These are phyloP conservation scores for Poecilia wingei DNA, from an alignment of 2,797 vertebrate genomes.

Conservation along the genomic window DNA sequence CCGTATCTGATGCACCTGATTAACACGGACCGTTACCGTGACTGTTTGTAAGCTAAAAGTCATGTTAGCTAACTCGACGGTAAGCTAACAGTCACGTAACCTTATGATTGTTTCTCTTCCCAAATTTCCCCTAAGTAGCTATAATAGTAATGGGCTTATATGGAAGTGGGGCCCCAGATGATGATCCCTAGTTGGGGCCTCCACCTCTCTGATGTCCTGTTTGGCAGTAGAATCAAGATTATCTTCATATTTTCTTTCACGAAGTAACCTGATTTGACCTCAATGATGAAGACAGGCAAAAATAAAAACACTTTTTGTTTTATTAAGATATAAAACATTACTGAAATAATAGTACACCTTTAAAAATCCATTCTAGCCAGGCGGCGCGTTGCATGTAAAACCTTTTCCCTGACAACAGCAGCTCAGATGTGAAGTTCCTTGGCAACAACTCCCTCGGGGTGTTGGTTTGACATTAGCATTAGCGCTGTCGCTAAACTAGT, in stretches of 20 bases:
- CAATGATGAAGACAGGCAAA: not conserved
- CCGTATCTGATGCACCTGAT: too few species aligned
- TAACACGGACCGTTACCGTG: too few species aligned
- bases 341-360: not conserved
- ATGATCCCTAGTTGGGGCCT: not conserved
- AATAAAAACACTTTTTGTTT: not conserved
- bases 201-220: not conserved
- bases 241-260: not conserved
- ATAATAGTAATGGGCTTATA: not conserved
- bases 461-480: not conserved
- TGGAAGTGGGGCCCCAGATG: not conserved
- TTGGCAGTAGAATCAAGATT: not conserved
- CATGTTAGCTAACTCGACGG: too few species aligned
- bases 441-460: not conserved
- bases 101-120: not conserved
- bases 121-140: not conserved
- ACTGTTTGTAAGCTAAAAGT: not conserved
- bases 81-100: too few species aligned
- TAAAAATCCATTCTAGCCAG: not conserved
- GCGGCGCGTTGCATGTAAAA: not conserved
- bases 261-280: too few species aligned
- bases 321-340: not conserved
- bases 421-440: not conserved
- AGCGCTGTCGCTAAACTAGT: not conserved
- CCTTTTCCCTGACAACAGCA: not conserved